A percentile compares a stretch with the other conserved stretches of the same genome.
Conservation (phyloP, 2,797 vertebrate genomes). For the Nothura maculosa region DNA sequence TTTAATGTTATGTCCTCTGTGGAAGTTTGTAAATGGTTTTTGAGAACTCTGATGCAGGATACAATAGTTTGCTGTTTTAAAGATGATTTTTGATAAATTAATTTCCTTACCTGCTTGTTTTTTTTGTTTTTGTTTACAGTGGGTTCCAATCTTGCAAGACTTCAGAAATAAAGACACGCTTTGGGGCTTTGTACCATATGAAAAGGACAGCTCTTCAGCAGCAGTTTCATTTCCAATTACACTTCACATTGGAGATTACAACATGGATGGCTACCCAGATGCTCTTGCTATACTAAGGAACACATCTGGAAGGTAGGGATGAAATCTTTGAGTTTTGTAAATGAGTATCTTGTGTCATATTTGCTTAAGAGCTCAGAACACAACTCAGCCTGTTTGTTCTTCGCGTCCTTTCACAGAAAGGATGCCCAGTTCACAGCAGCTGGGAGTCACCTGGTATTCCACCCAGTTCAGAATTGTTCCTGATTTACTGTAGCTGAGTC, state of each 20-base stretch:
- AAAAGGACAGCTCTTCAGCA: conserved; percentile 25
- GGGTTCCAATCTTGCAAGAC: conserved; percentile 89
- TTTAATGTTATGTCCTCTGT: neutral
- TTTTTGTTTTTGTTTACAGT: conserved; percentile 79
- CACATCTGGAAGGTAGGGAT: conserved; percentile 88
- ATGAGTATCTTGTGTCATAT: neutral
- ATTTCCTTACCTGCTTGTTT: neutral
- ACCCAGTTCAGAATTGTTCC: neutral
- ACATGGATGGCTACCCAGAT: conserved; percentile 98
- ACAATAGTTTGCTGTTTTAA: neutral
- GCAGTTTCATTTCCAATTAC: conserved; percentile 83
- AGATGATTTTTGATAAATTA: neutral
- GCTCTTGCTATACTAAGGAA: conserved; percentile 93
- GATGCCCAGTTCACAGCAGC: neutral
- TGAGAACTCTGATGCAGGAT: neutral
- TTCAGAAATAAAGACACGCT: conserved; percentile 88
- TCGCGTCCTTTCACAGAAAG: neutral
- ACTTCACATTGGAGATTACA: conserved; percentile 96
- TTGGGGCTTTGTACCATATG: conserved; percentile 89
- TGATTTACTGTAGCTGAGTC: neutral
- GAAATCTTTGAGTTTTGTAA: neutral
- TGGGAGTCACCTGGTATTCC: neutral
- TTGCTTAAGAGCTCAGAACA: neutral
- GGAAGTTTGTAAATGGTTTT: neutral
- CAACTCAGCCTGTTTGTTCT: neutral